Percentiles rank a stretch among this genome's conserved stretches.
Evolutionary conservation across 1,140 invertebrate genomes (phyloP).

Genomic region (Hormaphis cornu): DNA sequence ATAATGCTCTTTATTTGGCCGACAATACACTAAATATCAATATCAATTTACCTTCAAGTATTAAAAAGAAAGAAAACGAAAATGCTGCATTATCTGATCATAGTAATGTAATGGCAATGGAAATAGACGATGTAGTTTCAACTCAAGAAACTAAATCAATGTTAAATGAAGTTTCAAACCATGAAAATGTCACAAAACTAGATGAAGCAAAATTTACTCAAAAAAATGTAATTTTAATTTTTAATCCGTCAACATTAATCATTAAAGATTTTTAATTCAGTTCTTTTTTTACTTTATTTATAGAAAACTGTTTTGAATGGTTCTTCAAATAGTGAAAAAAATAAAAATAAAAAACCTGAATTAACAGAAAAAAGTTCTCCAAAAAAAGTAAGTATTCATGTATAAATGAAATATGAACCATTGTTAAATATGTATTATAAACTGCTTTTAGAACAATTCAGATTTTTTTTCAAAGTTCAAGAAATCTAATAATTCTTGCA

Average conservation of each 20-base stretch:
- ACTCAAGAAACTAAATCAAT: background rate
- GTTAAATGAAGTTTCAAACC: background rate
- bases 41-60: background rate
- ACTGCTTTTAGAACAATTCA: background rate
- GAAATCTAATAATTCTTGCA: background rate
- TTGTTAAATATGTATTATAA: too few relatives aligned
- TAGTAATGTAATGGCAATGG: background rate
- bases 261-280: background rate
- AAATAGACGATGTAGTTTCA: background rate
- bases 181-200: background rate
- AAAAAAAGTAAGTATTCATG: background rate
- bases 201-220: too few relatives aligned
- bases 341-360: background rate
- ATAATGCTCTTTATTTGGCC: background rate
- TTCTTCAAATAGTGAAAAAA: background rate
- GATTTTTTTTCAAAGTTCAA: conserved; percentile 9
- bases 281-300: background rate
- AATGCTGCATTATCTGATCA: background rate
- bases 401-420: background rate
- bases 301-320: background rate
- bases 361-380: background rate
- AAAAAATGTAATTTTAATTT: background rate
- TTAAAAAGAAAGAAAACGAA: conserved; percentile 1
- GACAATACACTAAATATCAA: background rate
- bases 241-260: too few relatives aligned